Evolutionary conservation across 2,797 vertebrate genomes (phyloP).

Genomic region (Nyctalus aviator): DNA sequence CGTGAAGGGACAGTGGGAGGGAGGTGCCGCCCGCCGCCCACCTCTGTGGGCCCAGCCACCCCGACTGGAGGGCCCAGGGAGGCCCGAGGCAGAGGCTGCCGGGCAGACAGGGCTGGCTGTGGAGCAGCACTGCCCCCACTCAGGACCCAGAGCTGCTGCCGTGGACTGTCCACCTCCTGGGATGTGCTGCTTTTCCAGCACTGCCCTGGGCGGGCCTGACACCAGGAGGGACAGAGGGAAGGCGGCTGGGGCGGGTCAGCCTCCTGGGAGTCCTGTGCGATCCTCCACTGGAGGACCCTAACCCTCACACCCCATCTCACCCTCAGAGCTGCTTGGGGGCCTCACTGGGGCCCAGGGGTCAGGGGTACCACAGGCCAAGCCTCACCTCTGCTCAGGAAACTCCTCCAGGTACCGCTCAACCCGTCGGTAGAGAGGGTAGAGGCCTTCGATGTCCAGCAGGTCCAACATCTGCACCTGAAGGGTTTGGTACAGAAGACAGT

Average conservation of each 20-base stretch:
- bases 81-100: not conserved
- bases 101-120: accelerated
- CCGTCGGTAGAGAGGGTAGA: slow-evolving; percentile 94
- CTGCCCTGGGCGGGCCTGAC: not conserved
- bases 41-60: too few species aligned
- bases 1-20: not conserved
- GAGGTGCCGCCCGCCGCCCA: not conserved
- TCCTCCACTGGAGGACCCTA: not conserved
- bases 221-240: too few species aligned
- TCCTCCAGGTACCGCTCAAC: slow-evolving; percentile 95
- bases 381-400: slow-evolving; percentile 96
- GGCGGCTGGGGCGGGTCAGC: not conserved
- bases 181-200: not conserved
- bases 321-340: not conserved
- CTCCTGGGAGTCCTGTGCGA: not conserved
- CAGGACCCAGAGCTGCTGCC: not conserved
- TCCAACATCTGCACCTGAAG: slow-evolving; percentile 98
- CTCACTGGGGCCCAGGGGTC: not conserved
- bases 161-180: not conserved
- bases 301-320: not conserved
- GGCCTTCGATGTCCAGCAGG: slow-evolving; percentile 96
- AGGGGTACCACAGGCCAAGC: not conserved
- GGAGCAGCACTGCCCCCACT: slow-evolving; percentile 71
- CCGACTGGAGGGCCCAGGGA: not conserved
- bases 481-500: slow-evolving; percentile 94